Conservation (phyloP, 2,888 invertebrate genomes). For the Oscheius sp. region DNA sequence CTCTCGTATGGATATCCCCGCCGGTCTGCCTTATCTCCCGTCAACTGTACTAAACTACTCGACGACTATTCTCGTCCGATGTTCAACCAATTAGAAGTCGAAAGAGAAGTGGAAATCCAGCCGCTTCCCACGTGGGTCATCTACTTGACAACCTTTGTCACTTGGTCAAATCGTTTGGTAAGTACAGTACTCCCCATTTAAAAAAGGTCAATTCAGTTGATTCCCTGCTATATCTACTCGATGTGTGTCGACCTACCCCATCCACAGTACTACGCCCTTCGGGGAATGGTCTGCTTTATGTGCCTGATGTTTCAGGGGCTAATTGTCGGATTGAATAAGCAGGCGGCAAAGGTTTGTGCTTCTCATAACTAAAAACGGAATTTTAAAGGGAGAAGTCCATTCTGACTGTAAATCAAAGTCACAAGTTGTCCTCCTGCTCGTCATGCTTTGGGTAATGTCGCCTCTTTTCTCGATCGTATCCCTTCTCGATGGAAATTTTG, state of each 20-base stretch:
- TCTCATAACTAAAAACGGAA: background rate
- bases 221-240: constrained; percentile 22
- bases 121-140: background rate
- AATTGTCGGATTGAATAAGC: constrained; percentile 8
- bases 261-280: constrained; percentile 8
- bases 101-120: background rate
- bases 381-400: constrained; percentile 7
- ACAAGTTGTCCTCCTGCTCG: background rate
- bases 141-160: constrained; percentile 12
- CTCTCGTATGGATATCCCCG: no score
- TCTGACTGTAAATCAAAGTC: background rate
- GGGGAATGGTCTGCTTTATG: constrained; percentile 23
- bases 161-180: constrained; percentile 15
- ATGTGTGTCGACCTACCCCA: constrained; percentile 11
- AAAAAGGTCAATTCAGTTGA: background rate
- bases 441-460: constrained; percentile 14
- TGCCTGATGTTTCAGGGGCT: constrained; percentile 21
- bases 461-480: constrained; percentile 14
- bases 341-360: background rate
- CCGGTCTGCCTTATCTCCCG: background rate
- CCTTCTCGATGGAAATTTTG: constrained; percentile 19
- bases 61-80: background rate
- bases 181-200: background rate
- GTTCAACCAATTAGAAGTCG: background rate
- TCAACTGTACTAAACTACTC: background rate